Percentiles rank a stretch among this genome's conserved stretches.
These are phyloP conservation scores for Felis catus DNA, from an alignment of 2,113 vertebrate species.

Conservation along the genomic window F.catus_Fca126_mat1.0 CM031421.1:80845501-80846000, in stretches of 20 bases:
- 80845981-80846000: background rate
- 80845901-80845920: accelerated
- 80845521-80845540: background rate
- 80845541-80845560: background rate
- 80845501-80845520: background rate
- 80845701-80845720: too few relatives aligned
- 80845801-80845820: background rate
- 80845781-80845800: background rate
- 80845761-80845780: background rate
- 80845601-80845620: too few relatives aligned
- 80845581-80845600: too few relatives aligned
- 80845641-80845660: too few relatives aligned
- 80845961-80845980: background rate
- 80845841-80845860: background rate
- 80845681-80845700: too few relatives aligned
- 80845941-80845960: background rate
- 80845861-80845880: too few relatives aligned
- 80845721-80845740: too few relatives aligned
- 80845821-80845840: background rate
- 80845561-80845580: too few relatives aligned
- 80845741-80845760: too few relatives aligned
- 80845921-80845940: background rate
- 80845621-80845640: too few relatives aligned
- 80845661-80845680: too few relatives aligned
- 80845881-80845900: background rate